These are phyloP conservation scores for Microchrysa polita DNA, from an alignment of 2,888 invertebrate species.

Conservation along the genomic window DNA sequence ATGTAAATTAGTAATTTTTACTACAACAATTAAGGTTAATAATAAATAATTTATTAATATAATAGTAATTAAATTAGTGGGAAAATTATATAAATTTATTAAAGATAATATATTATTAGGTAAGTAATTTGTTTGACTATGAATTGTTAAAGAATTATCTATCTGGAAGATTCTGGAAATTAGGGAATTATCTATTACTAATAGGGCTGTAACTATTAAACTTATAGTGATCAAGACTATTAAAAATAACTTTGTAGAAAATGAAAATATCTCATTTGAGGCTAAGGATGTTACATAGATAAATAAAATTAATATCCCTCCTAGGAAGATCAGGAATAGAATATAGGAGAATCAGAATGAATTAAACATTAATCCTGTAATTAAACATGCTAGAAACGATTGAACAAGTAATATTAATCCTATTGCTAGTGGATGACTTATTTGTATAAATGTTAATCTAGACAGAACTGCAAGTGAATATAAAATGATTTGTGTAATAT, in stretches of 20 bases:
- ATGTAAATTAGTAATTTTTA: conserved; percentile 70
- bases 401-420: conserved; percentile 16
- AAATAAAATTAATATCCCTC: conserved; percentile 73
- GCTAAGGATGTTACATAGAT: conserved; percentile 72
- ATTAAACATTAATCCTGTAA: conserved; percentile 20
- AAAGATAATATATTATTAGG: conserved; percentile 63
- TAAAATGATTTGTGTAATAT: conserved; percentile 13
- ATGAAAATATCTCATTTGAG: conserved; percentile 70
- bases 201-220: neutral
- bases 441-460: conserved; percentile 8
- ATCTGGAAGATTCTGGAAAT: conserved; percentile 61
- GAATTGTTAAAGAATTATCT: conserved; percentile 59
- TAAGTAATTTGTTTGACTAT: conserved; percentile 58
- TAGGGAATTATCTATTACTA: conserved; percentile 54
- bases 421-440: conserved; percentile 4
- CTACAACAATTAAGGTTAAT: conserved; percentile 68
- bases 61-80: conserved; percentile 66
- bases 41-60: conserved; percentile 71
- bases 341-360: conserved; percentile 69
- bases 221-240: conserved; percentile 46
- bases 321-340: conserved; percentile 71
- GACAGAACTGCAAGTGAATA: neutral
- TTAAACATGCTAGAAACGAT: conserved; percentile 7
- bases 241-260: conserved; percentile 58
- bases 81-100: conserved; percentile 68